Evolutionary conservation across 2,113 vertebrate genomes (phyloP).

Genomic region (Atractosteus spatula): DNA sequence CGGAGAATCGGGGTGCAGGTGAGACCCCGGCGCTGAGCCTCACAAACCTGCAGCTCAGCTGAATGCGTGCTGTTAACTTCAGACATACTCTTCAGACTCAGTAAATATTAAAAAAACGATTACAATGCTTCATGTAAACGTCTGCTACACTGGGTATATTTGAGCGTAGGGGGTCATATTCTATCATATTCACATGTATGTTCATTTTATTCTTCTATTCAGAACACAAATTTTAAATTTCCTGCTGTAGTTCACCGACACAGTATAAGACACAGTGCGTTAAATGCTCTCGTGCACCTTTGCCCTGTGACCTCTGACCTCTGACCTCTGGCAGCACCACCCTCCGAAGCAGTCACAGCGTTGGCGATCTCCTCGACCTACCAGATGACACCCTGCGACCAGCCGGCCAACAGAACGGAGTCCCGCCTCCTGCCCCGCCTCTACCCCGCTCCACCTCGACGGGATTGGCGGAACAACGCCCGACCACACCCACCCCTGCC

Average conservation of each 20-base stretch:
- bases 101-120: no score
- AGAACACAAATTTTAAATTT: slow-evolving; percentile 6
- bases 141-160: no score
- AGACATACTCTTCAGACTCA: neutral
- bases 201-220: neutral
- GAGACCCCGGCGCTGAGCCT: neutral
- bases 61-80: neutral
- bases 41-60: neutral
- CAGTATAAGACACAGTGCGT: no score
- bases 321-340: slow-evolving; percentile 57
- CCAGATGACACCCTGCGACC: slow-evolving; percentile 48
- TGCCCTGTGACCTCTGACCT: slow-evolving; percentile 15
- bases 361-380: slow-evolving; percentile 78
- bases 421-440: slow-evolving; percentile 51
- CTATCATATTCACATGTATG: neutral
- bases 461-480: slow-evolving; percentile 49
- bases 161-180: no score
- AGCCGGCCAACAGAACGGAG: slow-evolving; percentile 44
- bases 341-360: slow-evolving; percentile 74
- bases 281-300: neutral
- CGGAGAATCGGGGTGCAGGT: slow-evolving; percentile 52
- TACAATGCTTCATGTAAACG: no score
- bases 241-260: neutral
- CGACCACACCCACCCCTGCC: slow-evolving; percentile 46
- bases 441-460: slow-evolving; percentile 31